Evolutionary conservation across 2,797 vertebrate species (phyloP), one percentile per base, ranked within the genome.

Genomic region (Eulemur rubriventer): DNA sequence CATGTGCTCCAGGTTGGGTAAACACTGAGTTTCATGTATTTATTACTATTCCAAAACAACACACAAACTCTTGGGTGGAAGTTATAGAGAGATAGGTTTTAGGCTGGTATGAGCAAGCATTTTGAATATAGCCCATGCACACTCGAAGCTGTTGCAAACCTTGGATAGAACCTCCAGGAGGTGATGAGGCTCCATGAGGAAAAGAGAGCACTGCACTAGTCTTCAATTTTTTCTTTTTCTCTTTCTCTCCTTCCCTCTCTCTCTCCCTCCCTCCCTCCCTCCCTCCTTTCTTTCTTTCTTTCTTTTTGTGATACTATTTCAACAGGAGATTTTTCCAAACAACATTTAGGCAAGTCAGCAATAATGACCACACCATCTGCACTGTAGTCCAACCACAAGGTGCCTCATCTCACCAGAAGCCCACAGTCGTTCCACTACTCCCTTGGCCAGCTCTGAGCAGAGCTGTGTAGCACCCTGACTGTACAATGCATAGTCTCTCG

Each of bases 31-130:
- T n/a, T 82, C n/a, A 38, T 33, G 28, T 24, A 20, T 70, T 50
- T 79, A 57, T 95, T 84, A 65, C 48, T 69, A 57, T 82, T 84
- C 55, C 43, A 67, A 30, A 93, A 61, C 59, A 73, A 86, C 90
- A 78, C 14, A 61, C 38, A 82, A 33, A 48, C 20, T 43, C 76
- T 61, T 83, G 8, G 2, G 13, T 78, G 18, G 75, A 80, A 87
- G 57, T 61, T 48, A 46, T 2, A 33, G 84, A 72, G 38, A 89
- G 22, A 17, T 63, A 93, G 22, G 16, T 70, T 81, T 82, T 57
- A 76, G 63, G 26, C 17, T 57, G 20, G 35, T 33, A 43, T 70
- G 65, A 50, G n/a, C 18, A 91, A 89, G 13, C 7, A 17, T 41
- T 61, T 94, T 67, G 57, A 38, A 75, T 38, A 35, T 3, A 30